Evolutionary conservation across 2,113 vertebrate species (phyloP), one percentile per base, ranked within the genome.

Genomic region (Onychorhynchus coronatus): DNA sequence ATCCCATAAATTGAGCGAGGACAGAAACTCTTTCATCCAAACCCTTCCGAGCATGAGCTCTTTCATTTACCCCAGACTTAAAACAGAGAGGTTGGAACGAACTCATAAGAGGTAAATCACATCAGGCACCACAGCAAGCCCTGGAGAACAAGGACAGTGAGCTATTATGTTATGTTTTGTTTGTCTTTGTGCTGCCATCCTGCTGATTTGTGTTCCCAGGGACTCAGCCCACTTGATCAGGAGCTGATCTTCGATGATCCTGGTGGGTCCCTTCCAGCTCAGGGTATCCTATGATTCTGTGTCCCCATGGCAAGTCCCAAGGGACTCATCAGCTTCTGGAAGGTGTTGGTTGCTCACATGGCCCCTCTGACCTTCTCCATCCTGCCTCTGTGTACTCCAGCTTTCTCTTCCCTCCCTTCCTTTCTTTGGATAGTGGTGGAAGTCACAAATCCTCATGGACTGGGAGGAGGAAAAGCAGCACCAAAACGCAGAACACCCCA

Each of bases 91-190:
- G 74, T 75, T 78, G 88, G 58, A 63, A 88, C 35, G 35, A 68
- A 41, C 39, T 66, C 85, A 12, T 56, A 50, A 71, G 94, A 85
- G 80, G 53, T 82, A 82, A 97, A 97, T 91, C 91, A 70, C 63
- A 35, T 27, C 79, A 85, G 53, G 68, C 30, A 23, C 56, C 80
- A 39, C 76, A 70, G 75, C n/a, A 56, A 72, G 78, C 79, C 73
- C 72, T 55, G 65, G 86, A 33, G 62, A 47, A 31, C 66, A 55
- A 82, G 77, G 81, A n/a, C 86, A 88, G 59, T 44, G 39, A 94
- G 76, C 42, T 74, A 31, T 39, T 53, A 49, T 4, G 1, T 9
- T 53, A 41, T 70, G 42, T 35, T 92, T 75, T 50, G 63, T 85
- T 89, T 92, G 85, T 44, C 66, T 92, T 61, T 76, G 28, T 20